A percentile compares a stretch with the other conserved stretches of the same genome.
phyloP scores from a whole-genome alignment of 2,888 invertebrate genomes.

The Ornithoptera priamus region DNA sequence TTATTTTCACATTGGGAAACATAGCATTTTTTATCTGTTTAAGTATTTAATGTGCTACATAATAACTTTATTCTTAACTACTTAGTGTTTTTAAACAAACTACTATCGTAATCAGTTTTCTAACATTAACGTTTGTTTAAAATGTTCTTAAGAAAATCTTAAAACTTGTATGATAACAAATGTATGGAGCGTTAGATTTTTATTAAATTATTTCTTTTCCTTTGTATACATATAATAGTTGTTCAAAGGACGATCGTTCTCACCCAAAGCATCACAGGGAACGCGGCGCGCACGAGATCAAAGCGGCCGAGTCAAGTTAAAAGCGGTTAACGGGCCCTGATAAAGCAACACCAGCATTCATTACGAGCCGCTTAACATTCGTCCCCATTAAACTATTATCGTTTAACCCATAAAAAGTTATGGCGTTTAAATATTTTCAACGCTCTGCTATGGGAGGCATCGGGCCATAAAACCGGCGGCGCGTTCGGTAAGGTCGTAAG shows the following conservation, averaged over 20 bases:
- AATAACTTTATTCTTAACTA: too few relatives aligned
- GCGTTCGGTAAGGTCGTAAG: constrained; percentile 17
- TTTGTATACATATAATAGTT: background rate
- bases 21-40: too few relatives aligned
- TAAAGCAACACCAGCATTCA: constrained; percentile 50
- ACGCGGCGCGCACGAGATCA: constrained; percentile 42
- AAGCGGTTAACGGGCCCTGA: constrained; percentile 48
- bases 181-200: too few relatives aligned
- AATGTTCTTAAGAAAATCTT: too few relatives aligned
- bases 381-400: constrained; percentile 60
- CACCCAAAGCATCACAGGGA: background rate
- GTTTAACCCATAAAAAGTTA: constrained; percentile 65
- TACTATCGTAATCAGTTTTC: too few relatives aligned
- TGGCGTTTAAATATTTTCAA: constrained; percentile 69
- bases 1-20: too few relatives aligned
- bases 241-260: background rate
- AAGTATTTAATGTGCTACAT: too few relatives aligned
- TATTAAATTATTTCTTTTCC: background rate
- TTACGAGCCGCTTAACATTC: constrained; percentile 47
- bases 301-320: constrained; percentile 48
- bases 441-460: constrained; percentile 39
- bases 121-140: too few relatives aligned
- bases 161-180: too few relatives aligned
- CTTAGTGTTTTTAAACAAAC: too few relatives aligned
- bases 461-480: constrained; percentile 16